Evolutionary conservation across 92 coral and sea anemone genomes (phyloP).

Genomic region (Muricea muricata): DNA sequence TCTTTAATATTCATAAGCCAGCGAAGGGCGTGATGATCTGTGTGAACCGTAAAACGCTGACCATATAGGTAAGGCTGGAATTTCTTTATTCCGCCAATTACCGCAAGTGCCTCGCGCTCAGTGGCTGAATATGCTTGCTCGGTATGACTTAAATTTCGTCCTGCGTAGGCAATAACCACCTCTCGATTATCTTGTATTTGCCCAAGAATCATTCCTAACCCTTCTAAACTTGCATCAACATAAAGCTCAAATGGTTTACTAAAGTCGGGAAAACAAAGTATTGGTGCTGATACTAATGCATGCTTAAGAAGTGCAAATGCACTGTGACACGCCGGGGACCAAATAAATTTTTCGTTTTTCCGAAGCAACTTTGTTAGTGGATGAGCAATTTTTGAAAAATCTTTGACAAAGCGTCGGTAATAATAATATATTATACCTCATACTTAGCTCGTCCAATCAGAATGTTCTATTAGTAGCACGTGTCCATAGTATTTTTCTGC

Average conservation of each 20-base stretch:
- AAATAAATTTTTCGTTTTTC: slow-evolving; percentile 26
- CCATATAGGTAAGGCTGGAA: slow-evolving; percentile 56
- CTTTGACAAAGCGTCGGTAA: slow-evolving; percentile 12
- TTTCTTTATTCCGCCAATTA: slow-evolving; percentile 30
- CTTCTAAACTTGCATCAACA: slow-evolving; percentile 43
- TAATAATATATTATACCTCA: no score
- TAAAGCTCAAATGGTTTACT: neutral
- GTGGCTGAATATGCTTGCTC: slow-evolving; percentile 60
- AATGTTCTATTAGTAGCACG: no score
- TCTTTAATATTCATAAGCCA: slow-evolving; percentile 61
- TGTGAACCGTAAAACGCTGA: slow-evolving; percentile 19
- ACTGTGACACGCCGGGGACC: slow-evolving; percentile 20
- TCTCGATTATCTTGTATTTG: slow-evolving; percentile 58
- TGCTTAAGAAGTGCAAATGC: slow-evolving; percentile 20
- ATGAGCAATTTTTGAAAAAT: slow-evolving; percentile 10
- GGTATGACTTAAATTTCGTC: slow-evolving; percentile 52
- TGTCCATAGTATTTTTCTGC: no score
- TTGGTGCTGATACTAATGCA: slow-evolving; percentile 34
- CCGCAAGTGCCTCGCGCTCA: slow-evolving; percentile 61
- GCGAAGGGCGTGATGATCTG: slow-evolving; percentile 51
- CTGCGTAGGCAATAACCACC: slow-evolving; percentile 63
- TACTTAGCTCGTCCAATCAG: no score
- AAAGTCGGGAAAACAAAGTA: slow-evolving; percentile 32
- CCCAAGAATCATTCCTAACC: slow-evolving; percentile 47
- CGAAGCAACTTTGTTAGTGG: slow-evolving; percentile 24